Evolutionary conservation across 1,140 invertebrate species (phyloP).

Genomic region (Euwallacea fornicatus): DNA sequence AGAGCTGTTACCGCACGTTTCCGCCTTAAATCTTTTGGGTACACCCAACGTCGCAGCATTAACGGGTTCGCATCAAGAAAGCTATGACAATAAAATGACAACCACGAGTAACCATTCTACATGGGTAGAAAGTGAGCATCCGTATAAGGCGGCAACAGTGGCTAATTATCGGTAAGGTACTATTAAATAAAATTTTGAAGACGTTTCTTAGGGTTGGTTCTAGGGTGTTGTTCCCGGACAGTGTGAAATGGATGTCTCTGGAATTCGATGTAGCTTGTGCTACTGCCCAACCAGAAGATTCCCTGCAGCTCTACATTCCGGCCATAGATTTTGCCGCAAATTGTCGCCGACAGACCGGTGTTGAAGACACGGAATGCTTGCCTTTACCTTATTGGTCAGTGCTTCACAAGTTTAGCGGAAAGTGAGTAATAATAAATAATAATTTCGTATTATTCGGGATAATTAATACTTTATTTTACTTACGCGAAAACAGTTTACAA

Average conservation of each 20-base stretch:
- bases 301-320: constrained; percentile 85
- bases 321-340: constrained; percentile 37
- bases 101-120: constrained; percentile 86
- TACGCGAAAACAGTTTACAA: constrained; percentile 60
- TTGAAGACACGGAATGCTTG: constrained; percentile 46
- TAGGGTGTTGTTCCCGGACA: constrained; percentile 84
- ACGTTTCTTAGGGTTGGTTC: constrained; percentile 30
- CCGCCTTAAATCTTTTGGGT: constrained; percentile 75
- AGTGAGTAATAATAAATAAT: constrained; percentile 36
- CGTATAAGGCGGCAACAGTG: constrained; percentile 89
- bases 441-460: not conserved
- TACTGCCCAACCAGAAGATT: constrained; percentile 93
- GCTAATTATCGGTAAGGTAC: constrained; percentile 74
- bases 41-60: constrained; percentile 28
- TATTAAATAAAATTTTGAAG: constrained; percentile 6
- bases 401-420: constrained; percentile 63
- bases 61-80: constrained; percentile 35
- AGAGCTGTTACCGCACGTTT: constrained; percentile 86
- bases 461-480: constrained; percentile 22
- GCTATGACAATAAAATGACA: constrained; percentile 47
- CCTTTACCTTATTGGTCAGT: constrained; percentile 68
- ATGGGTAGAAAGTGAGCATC: constrained; percentile 94
- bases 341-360: not conserved
- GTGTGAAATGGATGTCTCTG: constrained; percentile 87
- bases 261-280: constrained; percentile 93